These are phyloP conservation scores for Nemotelus pantherinus DNA, from an alignment of 2,888 invertebrate species.

Conservation along the genomic window DNA sequence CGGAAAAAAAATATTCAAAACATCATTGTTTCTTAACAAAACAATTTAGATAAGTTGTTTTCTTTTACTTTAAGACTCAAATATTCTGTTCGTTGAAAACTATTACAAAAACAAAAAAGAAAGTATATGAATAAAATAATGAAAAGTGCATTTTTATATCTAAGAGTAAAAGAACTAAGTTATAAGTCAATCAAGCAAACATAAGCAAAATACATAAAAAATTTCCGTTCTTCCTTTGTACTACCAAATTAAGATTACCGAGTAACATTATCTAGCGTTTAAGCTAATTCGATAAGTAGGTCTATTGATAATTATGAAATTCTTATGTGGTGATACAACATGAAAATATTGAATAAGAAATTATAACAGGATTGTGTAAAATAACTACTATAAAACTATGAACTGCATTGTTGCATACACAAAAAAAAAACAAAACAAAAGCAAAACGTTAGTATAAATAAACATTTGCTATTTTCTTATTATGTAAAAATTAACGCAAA, in stretches of 20 bases:
- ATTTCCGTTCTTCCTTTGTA: slow-evolving; percentile 42
- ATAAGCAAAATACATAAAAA: neutral
- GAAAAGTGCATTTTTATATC: slow-evolving; percentile 36
- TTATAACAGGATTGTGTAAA: slow-evolving; percentile 20
- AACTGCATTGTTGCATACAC: slow-evolving; percentile 12
- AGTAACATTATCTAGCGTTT: neutral
- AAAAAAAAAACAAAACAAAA: slow-evolving; percentile 26
- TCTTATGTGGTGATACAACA: slow-evolving; percentile 39
- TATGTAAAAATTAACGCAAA: slow-evolving; percentile 49
- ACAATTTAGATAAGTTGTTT: too few relatives aligned
- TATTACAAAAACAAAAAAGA: too few relatives aligned
- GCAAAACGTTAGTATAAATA: slow-evolving; percentile 22
- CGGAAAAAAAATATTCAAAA: neutral
- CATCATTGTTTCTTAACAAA: too few relatives aligned
- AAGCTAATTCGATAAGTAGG: slow-evolving; percentile 26
- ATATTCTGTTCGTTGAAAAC: too few relatives aligned
- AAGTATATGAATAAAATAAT: neutral
- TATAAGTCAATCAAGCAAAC: slow-evolving; percentile 37
- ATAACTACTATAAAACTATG: slow-evolving; percentile 6
- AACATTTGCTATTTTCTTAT: slow-evolving; percentile 50
- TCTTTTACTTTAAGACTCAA: too few relatives aligned
- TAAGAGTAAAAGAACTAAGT: slow-evolving; percentile 13
- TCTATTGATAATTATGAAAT: slow-evolving; percentile 39
- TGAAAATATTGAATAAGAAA: slow-evolving; percentile 16
- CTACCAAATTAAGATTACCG: slow-evolving; percentile 13